Base-by-base conservation (phyloP, 2,797 vertebrate genomes). In the Steatocranus sp. region DNA sequence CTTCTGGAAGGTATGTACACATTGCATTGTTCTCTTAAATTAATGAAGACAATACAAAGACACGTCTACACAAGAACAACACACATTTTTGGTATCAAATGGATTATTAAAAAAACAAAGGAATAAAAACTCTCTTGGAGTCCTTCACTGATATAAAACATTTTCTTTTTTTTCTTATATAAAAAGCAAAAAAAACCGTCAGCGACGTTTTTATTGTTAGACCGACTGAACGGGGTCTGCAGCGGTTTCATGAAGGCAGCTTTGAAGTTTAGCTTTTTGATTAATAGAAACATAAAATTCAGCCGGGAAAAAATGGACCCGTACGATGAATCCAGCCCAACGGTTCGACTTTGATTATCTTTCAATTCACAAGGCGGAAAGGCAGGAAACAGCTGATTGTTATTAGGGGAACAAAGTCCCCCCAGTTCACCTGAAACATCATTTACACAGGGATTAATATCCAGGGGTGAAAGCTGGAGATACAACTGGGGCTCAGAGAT, bases 1-100 rank as follows among this genome's bases (percentile, higher is more conserved):
- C 79, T 90, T 83, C 85, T 89, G 79, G 88, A 80, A 34, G 76
- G 81, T 94, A 91, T 95, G 83, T 94, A 96, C 94, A 96, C 93
- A 95, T 96, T 95, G 95, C 95, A 96, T 94, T 93, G 91, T 91
- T 91, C 87, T 87, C 87, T 96, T 96, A 96, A 96, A 95, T 95
- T 95, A 95, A 89, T 66, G 56, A 76, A 82, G 84, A 91, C 53
- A 91, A 83, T 61, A 93, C 78, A 90, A 86, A 92, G 78, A 90
- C 77, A 92, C 0, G 23, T 82, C 80, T 80, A 92, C 70, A 92
- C 82, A 86, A 41, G 79, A 87, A 92, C 51, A 87, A 93, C 87
- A 93, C 32, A 56, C 61, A 88, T 93, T 91, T 95, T 96, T 95
- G 95, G 94, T 93, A 94, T 95, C 86, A 90, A 91, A 90, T 88